Percentiles rank a stretch among this genome's conserved stretches.
phyloP scores from a whole-genome alignment of 2,113 vertebrate genomes.

The Vulpes ferrilata region DNA sequence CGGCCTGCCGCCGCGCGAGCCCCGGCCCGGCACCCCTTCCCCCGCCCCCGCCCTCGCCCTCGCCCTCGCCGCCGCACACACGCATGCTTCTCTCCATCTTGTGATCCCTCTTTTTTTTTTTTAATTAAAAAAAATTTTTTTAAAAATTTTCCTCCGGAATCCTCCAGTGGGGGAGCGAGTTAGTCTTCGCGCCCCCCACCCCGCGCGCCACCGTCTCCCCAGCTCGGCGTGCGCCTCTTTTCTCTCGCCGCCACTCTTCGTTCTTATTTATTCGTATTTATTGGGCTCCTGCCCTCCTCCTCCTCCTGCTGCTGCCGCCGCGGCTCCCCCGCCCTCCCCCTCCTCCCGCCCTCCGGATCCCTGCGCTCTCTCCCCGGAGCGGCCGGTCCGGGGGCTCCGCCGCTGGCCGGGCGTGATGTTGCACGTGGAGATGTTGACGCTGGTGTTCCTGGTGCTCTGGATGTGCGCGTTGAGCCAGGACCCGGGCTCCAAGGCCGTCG shows the following conservation, averaged over 20 bases:
- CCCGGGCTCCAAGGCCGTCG: constrained; percentile 97
- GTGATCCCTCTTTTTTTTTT: constrained; percentile 60
- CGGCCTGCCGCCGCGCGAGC: constrained; percentile 80
- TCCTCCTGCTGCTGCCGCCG: neutral
- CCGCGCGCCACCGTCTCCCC: constrained; percentile 47
- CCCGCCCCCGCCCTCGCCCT: constrained; percentile 34
- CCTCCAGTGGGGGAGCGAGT: constrained; percentile 61
- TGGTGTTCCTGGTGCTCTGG: constrained; percentile 95
- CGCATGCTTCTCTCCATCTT: constrained; percentile 78
- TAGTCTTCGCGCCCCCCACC: constrained; percentile 38
- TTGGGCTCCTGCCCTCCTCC: constrained; percentile 63
- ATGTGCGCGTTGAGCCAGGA: constrained; percentile 97
- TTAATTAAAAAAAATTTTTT: no score
- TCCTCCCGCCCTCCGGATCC: constrained; percentile 48
- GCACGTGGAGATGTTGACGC: constrained; percentile 97
- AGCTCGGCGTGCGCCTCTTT: constrained; percentile 11
- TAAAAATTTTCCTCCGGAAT: neutral
- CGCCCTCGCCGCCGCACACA: constrained; percentile 60
- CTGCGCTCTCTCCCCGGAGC: constrained; percentile 72
- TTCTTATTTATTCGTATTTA: constrained; percentile 77
- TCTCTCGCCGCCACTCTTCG: neutral
- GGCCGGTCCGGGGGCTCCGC: constrained; percentile 79
- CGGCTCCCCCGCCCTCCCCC: neutral
- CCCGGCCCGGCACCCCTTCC: constrained; percentile 71
- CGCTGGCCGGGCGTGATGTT: constrained; percentile 92